Evolutionary conservation across 2,797 vertebrate species (phyloP).

Genomic region (Channa striata): DNA sequence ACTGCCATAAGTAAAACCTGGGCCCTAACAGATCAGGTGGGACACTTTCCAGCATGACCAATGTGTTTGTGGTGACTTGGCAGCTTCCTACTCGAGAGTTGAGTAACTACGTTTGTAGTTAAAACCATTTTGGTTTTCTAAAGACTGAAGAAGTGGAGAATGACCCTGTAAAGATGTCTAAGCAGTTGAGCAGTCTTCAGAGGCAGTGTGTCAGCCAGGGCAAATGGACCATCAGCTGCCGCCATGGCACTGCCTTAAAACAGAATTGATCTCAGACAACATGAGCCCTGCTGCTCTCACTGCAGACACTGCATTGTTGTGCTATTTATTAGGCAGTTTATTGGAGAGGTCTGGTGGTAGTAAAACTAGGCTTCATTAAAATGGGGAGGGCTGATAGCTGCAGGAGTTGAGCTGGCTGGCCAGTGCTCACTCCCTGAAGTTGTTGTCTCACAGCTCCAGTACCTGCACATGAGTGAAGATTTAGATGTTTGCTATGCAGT

Average conservation of each 20-base stretch:
- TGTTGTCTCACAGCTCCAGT: constrained; percentile 33
- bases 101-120: constrained; percentile 40
- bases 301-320: constrained; percentile 53
- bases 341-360: constrained; percentile 59
- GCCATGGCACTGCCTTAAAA: constrained; percentile 35
- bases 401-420: constrained; percentile 35
- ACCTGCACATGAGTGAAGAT: constrained; percentile 25
- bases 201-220: constrained; percentile 53
- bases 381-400: constrained; percentile 43
- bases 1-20: too few species aligned
- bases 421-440: constrained; percentile 42
- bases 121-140: constrained; percentile 39
- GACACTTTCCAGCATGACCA: constrained; percentile 29
- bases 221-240: constrained; percentile 53
- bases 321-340: constrained; percentile 68
- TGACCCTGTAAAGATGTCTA: constrained; percentile 44
- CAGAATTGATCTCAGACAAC: constrained; percentile 62
- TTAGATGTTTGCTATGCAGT: background rate
- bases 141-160: constrained; percentile 40
- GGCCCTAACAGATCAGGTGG: constrained; percentile 20
- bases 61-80: constrained; percentile 25
- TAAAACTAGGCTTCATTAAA: constrained; percentile 67
- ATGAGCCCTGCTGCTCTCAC: constrained; percentile 39
- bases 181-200: constrained; percentile 44
- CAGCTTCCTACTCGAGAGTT: constrained; percentile 1